These are phyloP conservation scores for Heliocidaris erythrogramma DNA, from an alignment of 35 echinoderm and acorn worm species.

Conservation along the genomic window DNA sequence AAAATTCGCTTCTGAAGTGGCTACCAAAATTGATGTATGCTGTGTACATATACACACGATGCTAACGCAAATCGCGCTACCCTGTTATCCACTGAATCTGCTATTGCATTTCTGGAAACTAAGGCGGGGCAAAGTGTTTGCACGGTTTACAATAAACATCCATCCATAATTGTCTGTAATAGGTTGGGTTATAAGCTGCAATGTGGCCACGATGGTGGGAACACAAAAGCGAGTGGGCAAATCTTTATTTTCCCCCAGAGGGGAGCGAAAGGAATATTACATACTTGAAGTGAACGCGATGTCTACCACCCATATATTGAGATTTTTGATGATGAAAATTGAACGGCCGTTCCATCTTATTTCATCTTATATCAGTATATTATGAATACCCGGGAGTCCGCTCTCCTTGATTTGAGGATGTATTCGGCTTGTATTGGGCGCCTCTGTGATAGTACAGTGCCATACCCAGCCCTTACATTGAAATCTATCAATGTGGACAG, in stretches of 20 bases:
- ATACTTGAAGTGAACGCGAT: neutral
- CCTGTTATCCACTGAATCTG: conserved; percentile 14
- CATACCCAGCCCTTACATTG: neutral
- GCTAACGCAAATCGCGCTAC: conserved; percentile 40
- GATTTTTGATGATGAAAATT: conserved; percentile 13
- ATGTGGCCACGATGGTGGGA: neutral
- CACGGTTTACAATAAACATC: conserved; percentile 27
- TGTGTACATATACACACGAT: conserved; percentile 34
- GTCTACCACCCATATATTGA: neutral
- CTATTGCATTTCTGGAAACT: conserved; percentile 18
- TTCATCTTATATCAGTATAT: neutral
- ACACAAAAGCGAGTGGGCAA: neutral
- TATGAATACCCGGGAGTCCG: conserved; percentile 7
- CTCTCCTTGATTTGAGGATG: neutral
- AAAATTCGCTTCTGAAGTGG: conserved; percentile 8
- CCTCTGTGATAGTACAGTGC: neutral
- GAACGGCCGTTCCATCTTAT: conserved; percentile 1
- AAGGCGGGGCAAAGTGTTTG: conserved; percentile 50
- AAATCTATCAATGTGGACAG: neutral
- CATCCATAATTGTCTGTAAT: conserved; percentile 41
- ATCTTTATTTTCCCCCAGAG: neutral
- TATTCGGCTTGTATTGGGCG: neutral
- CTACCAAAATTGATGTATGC: conserved; percentile 41
- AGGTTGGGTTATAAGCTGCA: neutral
- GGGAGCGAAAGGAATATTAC: neutral